Base-by-base conservation (phyloP, 2,113 vertebrate species). In the Prolemur simus region DNA sequence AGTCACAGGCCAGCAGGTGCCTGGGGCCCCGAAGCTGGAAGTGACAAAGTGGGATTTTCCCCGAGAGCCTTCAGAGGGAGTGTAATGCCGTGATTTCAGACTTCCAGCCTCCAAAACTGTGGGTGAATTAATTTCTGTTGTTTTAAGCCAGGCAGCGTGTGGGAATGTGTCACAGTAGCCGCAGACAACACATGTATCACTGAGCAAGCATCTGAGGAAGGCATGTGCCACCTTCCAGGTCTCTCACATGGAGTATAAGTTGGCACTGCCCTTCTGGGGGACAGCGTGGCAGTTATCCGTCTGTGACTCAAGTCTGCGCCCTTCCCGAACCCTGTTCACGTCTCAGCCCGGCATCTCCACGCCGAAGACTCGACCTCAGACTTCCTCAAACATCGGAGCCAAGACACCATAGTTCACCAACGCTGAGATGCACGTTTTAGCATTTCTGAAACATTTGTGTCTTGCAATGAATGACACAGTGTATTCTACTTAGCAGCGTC, bases 81-180 rank as follows among this genome's bases (percentile, higher is more conserved):
- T 39, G 11, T 34, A 27, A 27, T 0, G 3, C 0, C 0, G 4
- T 9, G 88, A 39, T 29, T 29, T n/a, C 60, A 32, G 25, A 37
- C 60, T 89, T 45, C 58, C 6, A 17, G 45, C 4, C 0, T 32
- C n/a, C 5, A 54, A 8, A 66, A 34, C 7, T 3, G 5, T 10
- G 17, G 2, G 12, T n/a, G 23, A 49, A 66, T n/a, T 1, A 32
- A 34, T 87, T 56, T 34, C 12, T 29, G 6, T 39, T 54, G n/a
- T 68, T 64, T 32, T 49, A 34, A 39, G 42, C 58, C 73, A 37
- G 2, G 3, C 42, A 14, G 23, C 18, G 74, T 52, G 7, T 34
- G 86, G 29, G 32, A 21, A 6, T 10, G 42, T 45, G 18, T 17
- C 15, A 23, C 1, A 17, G 54, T 52, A 58, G 64, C 68, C 25